Evolutionary conservation across 1,140 invertebrate species (phyloP).

Genomic region (Pomacea maculata): DNA sequence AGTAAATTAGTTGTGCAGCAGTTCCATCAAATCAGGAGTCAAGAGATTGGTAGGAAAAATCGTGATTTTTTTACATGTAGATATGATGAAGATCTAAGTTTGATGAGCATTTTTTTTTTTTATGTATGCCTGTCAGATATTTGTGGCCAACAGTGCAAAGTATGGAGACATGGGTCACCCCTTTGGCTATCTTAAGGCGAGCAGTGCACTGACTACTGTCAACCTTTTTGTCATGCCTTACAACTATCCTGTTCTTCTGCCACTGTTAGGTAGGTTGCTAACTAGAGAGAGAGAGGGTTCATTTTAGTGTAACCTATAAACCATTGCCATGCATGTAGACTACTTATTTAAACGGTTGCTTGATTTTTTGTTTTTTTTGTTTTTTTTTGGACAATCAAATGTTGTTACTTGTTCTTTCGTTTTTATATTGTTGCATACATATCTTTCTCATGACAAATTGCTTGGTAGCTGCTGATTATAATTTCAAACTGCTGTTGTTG

Average conservation of each 20-base stretch:
- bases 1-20: too few species aligned
- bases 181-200: slow-evolving; percentile 98
- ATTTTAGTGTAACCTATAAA: too few species aligned
- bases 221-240: slow-evolving; percentile 98
- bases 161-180: slow-evolving; percentile 88
- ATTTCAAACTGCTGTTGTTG: neutral
- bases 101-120: neutral
- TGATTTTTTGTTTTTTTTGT: neutral
- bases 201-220: slow-evolving; percentile 91
- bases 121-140: slow-evolving; percentile 74
- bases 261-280: slow-evolving; percentile 74
- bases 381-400: neutral
- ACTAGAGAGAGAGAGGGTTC: too few species aligned
- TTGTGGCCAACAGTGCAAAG: slow-evolving; percentile 89
- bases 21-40: too few species aligned
- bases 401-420: neutral
- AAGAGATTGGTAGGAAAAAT: too few species aligned
- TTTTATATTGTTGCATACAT: neutral
- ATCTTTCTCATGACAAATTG: neutral
- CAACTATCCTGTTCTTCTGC: slow-evolving; percentile 95
- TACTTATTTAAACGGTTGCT: neutral
- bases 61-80: too few species aligned
- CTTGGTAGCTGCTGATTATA: neutral
- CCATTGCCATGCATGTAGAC: too few species aligned
- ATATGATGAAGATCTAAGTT: neutral